Conservation (phyloP, 2,113 vertebrate species). For the Amphiprion percula region DNA sequence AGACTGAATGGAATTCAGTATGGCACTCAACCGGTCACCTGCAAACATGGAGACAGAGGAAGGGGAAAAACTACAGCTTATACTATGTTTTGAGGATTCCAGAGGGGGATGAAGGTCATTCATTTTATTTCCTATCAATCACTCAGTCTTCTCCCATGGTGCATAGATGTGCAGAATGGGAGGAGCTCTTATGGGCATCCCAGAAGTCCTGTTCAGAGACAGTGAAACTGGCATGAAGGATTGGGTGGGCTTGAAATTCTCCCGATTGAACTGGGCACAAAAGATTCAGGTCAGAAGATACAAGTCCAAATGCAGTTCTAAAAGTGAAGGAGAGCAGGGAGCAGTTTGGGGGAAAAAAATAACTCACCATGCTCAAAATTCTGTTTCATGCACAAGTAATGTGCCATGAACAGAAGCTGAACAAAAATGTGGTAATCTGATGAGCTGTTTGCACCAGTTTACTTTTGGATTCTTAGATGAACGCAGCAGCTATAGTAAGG, state of each 20-base stretch:
- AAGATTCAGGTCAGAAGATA: neutral
- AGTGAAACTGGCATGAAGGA: neutral
- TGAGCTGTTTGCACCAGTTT: no score
- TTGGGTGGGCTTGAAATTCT: conserved; percentile 2
- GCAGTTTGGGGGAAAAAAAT: neutral
- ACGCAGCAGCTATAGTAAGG: no score
- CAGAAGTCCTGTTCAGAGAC: conserved; percentile 1
- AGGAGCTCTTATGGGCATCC: conserved; percentile 9
- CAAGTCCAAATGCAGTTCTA: no score
- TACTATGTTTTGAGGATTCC: conserved; percentile 81
- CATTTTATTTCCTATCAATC: conserved; percentile 43
- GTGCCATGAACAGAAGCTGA: neutral
- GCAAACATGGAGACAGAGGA: conserved; percentile 98
- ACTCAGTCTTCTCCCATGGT: conserved; percentile 45
- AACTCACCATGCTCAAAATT: neutral
- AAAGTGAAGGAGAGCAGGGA: neutral
- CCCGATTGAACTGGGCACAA: neutral
- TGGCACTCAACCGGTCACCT: conserved; percentile 99
- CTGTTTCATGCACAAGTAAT: neutral
- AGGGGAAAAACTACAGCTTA: conserved; percentile 91
- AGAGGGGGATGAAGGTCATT: conserved; percentile 56
- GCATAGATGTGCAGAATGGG: conserved; percentile 33
- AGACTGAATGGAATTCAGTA: conserved; percentile 99
- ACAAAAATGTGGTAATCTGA: no score
- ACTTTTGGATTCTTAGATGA: no score